Evolutionary conservation across 2,113 vertebrate genomes (phyloP).

Genomic region (Scortum barcoo): DNA sequence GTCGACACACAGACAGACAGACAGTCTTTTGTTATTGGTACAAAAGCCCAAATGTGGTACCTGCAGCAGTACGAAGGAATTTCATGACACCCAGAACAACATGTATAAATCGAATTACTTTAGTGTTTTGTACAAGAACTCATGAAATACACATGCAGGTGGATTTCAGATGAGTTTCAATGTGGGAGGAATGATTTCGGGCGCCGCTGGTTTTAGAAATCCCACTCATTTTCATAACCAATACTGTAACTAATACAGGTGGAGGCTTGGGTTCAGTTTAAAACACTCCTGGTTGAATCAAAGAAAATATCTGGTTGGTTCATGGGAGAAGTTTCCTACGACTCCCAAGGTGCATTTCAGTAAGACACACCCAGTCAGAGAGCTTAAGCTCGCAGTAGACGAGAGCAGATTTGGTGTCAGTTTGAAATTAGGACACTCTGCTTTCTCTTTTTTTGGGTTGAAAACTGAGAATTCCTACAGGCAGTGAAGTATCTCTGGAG

Average conservation of each 20-base stretch:
- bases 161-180: neutral
- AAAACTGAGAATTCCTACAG: neutral
- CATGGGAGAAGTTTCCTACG: too few relatives aligned
- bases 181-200: neutral
- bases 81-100: neutral
- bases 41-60: neutral
- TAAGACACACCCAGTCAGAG: too few relatives aligned
- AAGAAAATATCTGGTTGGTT: too few relatives aligned
- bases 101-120: neutral
- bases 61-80: neutral
- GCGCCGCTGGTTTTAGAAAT: neutral
- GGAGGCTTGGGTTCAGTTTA: too few relatives aligned
- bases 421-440: neutral
- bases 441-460: neutral
- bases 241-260: too few relatives aligned
- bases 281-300: too few relatives aligned
- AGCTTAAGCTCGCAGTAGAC: too few relatives aligned
- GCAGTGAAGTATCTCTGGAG: constrained; percentile 1
- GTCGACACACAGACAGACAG: neutral
- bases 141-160: neutral
- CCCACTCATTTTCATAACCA: neutral
- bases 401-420: neutral
- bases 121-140: neutral
- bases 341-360: too few relatives aligned
- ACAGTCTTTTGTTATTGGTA: constrained; percentile 3